Evolutionary conservation across 2,888 invertebrate genomes (phyloP).

Genomic region (Penaeus monodon): DNA sequence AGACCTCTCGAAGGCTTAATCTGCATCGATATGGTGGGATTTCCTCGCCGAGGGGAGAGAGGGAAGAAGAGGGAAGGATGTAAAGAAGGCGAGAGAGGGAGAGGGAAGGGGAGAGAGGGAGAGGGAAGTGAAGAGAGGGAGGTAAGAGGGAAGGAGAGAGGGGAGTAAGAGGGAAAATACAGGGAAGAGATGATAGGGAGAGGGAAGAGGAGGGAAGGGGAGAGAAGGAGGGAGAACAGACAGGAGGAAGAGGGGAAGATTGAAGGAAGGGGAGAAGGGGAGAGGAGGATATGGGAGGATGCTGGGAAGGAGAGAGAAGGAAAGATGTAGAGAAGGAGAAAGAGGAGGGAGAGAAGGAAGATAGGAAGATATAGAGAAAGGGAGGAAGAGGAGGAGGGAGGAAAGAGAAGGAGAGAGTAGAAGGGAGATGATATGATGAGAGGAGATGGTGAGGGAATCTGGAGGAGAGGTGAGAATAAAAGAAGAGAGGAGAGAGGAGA

Average conservation of each 20-base stretch:
- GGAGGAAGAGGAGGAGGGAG: background rate
- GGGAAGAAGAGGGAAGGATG: background rate
- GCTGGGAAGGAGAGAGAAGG: background rate
- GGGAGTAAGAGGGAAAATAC: background rate
- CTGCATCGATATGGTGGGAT: background rate
- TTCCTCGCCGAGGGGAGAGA: background rate
- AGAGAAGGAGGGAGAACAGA: too few species aligned
- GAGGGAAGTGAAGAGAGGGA: too few species aligned
- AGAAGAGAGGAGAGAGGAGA: background rate
- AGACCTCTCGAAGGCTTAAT: too few species aligned
- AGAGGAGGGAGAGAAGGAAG: background rate
- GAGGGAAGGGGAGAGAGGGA: too few species aligned
- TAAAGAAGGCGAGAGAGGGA: too few species aligned
- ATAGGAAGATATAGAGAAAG: background rate
- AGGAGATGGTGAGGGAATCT: background rate
- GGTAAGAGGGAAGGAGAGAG: too few species aligned
- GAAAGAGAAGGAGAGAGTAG: background rate
- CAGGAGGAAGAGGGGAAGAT: background rate
- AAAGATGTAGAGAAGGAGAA: too few species aligned
- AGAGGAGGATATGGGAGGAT: too few species aligned
- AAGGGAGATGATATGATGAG: background rate
- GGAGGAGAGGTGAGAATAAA: background rate
- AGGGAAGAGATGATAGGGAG: too few species aligned
- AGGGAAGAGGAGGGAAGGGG: background rate
- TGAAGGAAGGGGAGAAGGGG: too few species aligned